Percentiles rank a stretch among this genome's conserved stretches.
Evolutionary conservation across 2,113 vertebrate genomes (phyloP).

Genomic region (Apaloderma vittatum): DNA sequence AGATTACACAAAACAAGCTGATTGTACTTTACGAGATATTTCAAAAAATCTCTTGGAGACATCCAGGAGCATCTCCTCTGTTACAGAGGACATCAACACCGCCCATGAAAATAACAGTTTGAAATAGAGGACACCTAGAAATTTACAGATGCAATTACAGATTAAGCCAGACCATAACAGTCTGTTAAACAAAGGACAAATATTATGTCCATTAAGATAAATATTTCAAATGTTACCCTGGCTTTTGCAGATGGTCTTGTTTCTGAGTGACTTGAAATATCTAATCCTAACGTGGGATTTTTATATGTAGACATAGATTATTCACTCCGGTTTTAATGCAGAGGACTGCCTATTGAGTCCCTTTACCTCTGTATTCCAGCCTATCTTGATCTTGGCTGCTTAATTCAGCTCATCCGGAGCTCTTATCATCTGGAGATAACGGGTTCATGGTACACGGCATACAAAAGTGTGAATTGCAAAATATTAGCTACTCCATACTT

Average conservation of each 20-base stretch:
- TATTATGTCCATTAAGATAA: neutral
- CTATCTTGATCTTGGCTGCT: neutral
- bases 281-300: neutral
- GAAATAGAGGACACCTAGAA: neutral
- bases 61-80: neutral
- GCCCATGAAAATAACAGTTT: neutral
- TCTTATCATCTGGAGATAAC: neutral
- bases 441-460: neutral
- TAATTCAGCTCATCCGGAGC: neutral
- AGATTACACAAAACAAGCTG: neutral
- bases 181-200: neutral
- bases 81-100: neutral
- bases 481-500: neutral
- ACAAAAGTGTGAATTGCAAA: neutral
- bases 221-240: neutral
- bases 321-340: neutral
- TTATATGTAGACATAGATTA: neutral
- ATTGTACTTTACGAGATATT: neutral
- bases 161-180: neutral
- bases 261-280: neutral
- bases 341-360: neutral
- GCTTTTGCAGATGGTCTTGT: neutral
- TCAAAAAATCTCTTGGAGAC: neutral
- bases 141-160: neutral
- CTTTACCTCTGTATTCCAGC: neutral